Conservation (phyloP, 2,113 vertebrate species). For the Cathartes aura region DNA sequence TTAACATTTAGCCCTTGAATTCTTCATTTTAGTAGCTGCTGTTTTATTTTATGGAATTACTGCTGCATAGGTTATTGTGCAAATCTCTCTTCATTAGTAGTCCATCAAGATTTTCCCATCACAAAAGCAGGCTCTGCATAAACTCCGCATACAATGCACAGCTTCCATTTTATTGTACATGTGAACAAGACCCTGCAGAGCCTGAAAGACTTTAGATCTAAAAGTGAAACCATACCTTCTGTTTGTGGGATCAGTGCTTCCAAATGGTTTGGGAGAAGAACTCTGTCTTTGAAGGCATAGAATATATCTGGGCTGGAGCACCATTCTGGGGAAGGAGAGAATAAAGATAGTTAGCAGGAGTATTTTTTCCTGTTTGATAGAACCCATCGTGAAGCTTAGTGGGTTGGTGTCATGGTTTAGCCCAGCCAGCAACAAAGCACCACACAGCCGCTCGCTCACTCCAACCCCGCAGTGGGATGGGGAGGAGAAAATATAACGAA, state of each 20-base stretch:
- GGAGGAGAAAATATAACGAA: no score
- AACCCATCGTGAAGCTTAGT: neutral
- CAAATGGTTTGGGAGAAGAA: neutral
- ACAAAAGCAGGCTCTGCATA: neutral
- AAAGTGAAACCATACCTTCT: neutral
- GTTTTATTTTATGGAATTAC: neutral
- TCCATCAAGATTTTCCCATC: neutral
- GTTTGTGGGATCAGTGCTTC: neutral
- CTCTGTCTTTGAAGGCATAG: neutral
- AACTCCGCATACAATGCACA: neutral
- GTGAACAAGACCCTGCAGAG: neutral
- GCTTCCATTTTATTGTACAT: neutral
- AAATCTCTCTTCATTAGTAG: neutral
- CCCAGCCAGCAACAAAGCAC: no score
- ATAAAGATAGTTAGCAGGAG: neutral
- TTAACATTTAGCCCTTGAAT: neutral
- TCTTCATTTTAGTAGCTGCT: neutral
- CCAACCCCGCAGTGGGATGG: no score
- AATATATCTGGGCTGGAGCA: neutral
- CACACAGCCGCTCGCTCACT: no score
- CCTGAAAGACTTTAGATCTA: neutral
- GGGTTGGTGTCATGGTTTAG: no score
- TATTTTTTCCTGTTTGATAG: neutral
- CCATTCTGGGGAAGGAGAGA: neutral
- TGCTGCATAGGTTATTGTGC: neutral